Percentiles rank a stretch among this genome's conserved stretches.
phyloP scores from a whole-genome alignment of 1,140 invertebrate genomes.

The Caerostris darwini region DNA sequence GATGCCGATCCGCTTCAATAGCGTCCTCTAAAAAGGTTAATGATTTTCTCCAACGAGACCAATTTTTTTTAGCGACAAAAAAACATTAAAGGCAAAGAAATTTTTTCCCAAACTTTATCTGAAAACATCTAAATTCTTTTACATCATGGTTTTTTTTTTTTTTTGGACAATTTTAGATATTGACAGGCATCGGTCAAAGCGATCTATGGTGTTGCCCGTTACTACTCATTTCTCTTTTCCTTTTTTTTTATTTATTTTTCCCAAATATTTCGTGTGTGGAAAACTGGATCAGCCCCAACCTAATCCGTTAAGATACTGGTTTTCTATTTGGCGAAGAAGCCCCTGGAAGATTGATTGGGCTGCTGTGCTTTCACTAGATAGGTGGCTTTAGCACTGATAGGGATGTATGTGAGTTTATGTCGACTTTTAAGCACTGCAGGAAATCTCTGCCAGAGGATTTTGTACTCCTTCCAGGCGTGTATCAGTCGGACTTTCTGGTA shows the following conservation, averaged over 20 bases:
- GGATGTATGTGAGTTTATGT: conserved; percentile 11
- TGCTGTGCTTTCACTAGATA: conserved; percentile 54
- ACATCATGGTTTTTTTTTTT: not conserved
- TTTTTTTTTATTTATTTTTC: not conserved
- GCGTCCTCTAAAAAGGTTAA: not conserved
- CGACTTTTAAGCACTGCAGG: conserved; percentile 28
- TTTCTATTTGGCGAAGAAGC: conserved; percentile 48
- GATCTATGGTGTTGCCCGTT: not conserved
- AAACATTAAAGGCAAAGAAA: not conserved
- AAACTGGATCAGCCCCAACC: conserved; percentile 6
- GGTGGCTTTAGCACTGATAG: conserved; percentile 26
- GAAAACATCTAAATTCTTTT: not conserved
- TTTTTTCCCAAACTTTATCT: not conserved
- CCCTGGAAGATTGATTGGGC: conserved; percentile 50
- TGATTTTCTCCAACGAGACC: not conserved
- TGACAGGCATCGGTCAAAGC: conserved; percentile 54
- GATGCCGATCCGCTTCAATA: not conserved
- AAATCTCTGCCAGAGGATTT: not conserved
- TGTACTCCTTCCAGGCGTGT: not conserved
- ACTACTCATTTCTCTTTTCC: not conserved
- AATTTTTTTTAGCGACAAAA: not conserved
- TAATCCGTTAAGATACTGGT: conserved; percentile 55
- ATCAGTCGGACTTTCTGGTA: not conserved
- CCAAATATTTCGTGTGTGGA: conserved; percentile 2
- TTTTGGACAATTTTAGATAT: not conserved